Evolutionary conservation across 2,888 invertebrate species (phyloP).

Genomic region (Drosophila nigricruria): DNA sequence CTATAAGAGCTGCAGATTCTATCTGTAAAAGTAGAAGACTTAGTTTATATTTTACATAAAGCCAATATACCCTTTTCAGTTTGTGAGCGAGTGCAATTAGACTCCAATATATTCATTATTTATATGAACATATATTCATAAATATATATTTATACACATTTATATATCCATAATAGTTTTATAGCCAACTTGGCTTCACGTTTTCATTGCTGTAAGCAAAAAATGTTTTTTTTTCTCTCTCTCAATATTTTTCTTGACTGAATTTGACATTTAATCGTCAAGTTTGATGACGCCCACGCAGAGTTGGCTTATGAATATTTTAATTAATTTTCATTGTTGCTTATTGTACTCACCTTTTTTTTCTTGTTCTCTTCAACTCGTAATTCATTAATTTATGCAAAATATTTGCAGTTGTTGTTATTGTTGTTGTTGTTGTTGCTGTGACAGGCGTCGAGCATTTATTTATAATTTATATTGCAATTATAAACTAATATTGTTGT

Average conservation of each 20-base stretch:
- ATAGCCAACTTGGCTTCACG: background rate
- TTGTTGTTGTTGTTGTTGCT: conserved; percentile 29
- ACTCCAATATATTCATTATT: background rate
- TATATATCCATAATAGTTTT: background rate
- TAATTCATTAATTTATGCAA: conserved; percentile 66
- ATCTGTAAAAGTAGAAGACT: no score
- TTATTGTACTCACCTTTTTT: conserved; percentile 2
- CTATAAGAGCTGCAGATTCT: no score
- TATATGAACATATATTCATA: no score
- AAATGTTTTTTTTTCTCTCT: conserved; percentile 7
- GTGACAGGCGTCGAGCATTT: conserved; percentile 51
- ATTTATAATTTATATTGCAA: conserved; percentile 77
- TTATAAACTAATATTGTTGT: conserved; percentile 75
- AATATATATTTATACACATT: no score
- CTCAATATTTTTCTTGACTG: conserved; percentile 17
- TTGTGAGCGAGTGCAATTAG: background rate
- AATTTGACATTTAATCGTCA: conserved; percentile 69
- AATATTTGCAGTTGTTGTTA: conserved; percentile 46
- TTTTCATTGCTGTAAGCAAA: background rate
- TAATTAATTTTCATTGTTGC: conserved; percentile 74
- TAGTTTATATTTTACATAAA: background rate
- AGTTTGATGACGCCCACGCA: conserved; percentile 37
- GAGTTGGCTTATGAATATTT: conserved; percentile 69
- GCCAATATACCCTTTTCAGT: background rate
- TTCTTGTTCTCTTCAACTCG: conserved; percentile 12